phyloP scores from a whole-genome alignment of 2,113 vertebrate species.

The Chaenocephalus aceratus region DNA sequence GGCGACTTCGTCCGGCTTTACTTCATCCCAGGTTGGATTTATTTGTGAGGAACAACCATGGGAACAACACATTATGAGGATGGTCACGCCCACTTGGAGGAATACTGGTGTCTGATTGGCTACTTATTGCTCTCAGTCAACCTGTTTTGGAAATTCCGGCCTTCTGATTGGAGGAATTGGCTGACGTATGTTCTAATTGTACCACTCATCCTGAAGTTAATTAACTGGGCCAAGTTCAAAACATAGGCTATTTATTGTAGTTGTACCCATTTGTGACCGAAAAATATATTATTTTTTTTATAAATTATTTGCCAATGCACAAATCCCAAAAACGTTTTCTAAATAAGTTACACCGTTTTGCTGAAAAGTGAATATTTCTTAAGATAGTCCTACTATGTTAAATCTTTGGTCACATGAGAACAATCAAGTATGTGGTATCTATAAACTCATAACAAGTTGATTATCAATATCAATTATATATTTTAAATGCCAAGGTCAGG shows the following conservation, averaged over 20 bases:
- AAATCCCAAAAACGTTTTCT: too few species aligned
- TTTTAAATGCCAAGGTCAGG: too few species aligned
- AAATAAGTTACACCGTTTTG: too few species aligned
- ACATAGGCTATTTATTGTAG: conserved; percentile 12
- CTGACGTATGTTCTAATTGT: neutral
- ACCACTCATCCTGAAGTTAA: conserved; percentile 6
- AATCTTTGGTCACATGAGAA: too few species aligned
- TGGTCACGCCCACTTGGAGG: conserved; percentile 46
- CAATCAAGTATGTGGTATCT: too few species aligned
- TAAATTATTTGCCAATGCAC: too few species aligned
- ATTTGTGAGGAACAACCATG: conserved; percentile 35
- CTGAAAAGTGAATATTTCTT: too few species aligned
- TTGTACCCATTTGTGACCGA: neutral
- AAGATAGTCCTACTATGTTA: too few species aligned
- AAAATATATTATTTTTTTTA: too few species aligned
- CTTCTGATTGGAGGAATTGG: conserved; percentile 56
- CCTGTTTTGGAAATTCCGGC: neutral
- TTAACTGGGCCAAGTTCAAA: conserved; percentile 30
- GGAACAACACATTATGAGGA: neutral
- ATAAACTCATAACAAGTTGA: too few species aligned
- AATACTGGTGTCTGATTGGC: conserved; percentile 46
- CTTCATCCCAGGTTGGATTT: conserved; percentile 56
- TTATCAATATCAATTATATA: too few species aligned
- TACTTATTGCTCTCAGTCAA: neutral
- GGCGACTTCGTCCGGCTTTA: conserved; percentile 67